These are phyloP conservation scores for Lagopus muta DNA, from an alignment of 2,113 vertebrate genomes.

Conservation along the genomic window DNA sequence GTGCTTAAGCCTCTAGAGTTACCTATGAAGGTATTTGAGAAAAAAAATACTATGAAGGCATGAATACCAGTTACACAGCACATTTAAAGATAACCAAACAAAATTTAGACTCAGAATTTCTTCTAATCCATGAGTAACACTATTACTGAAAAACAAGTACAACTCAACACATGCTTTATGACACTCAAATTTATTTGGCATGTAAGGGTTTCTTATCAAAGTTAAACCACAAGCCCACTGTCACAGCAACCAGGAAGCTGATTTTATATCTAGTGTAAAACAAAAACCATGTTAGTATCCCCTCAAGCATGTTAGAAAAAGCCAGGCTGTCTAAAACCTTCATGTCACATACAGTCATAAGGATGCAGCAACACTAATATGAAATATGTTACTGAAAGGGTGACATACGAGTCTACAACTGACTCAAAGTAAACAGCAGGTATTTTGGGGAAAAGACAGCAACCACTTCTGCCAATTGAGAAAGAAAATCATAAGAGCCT, in stretches of 20 bases:
- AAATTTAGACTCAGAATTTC: neutral
- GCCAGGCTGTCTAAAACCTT: constrained; percentile 27
- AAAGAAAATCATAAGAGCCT: constrained; percentile 53
- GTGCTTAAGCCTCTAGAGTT: neutral
- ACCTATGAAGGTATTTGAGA: neutral
- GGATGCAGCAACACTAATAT: neutral
- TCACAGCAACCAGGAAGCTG: neutral
- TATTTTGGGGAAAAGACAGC: accelerated
- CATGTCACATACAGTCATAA: neutral
- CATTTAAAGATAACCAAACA: neutral
- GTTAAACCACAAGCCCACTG: neutral
- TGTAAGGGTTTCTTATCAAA: neutral
- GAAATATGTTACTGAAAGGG: neutral
- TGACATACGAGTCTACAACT: neutral
- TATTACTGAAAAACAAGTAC: neutral
- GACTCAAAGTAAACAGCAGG: neutral
- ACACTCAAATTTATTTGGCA: neutral
- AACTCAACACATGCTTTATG: neutral
- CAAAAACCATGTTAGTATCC: neutral
- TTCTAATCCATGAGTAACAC: neutral
- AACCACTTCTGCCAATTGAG: neutral
- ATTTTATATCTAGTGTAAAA: neutral
- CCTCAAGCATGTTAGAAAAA: constrained; percentile 4
- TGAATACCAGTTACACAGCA: neutral
- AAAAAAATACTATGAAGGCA: neutral